phyloP scores from a whole-genome alignment of 2,797 vertebrate species.

The Pantherophis alleghaniensis region DNA sequence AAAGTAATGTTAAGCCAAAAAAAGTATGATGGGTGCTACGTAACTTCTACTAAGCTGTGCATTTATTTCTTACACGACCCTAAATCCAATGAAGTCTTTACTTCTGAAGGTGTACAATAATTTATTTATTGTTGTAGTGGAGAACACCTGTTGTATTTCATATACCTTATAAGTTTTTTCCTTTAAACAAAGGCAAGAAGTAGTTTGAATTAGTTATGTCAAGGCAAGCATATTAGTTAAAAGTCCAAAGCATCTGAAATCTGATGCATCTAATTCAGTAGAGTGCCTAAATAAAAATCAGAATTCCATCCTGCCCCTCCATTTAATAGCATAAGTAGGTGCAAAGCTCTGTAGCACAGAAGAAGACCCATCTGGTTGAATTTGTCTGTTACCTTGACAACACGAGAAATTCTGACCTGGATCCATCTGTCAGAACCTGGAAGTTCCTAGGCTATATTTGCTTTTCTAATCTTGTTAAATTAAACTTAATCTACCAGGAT shows the following conservation, averaged over 20 bases:
- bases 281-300: conserved; percentile 28
- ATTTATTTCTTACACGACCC: neutral
- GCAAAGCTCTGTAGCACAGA: neutral
- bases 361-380: conserved; percentile 18
- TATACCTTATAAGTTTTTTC: neutral
- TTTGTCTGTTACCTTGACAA: conserved; percentile 3
- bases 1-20: neutral
- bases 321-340: neutral
- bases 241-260: neutral
- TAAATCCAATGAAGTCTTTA: neutral
- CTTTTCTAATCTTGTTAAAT: conserved; percentile 50
- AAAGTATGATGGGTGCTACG: neutral
- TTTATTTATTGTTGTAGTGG: neutral
- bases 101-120: neutral
- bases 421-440: conserved; percentile 33
- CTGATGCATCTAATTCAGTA: neutral
- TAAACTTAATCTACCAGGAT: conserved; percentile 57
- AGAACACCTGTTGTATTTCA: neutral
- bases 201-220: neutral
- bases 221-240: neutral
- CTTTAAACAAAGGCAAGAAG: neutral
- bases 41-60: neutral
- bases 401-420: conserved; percentile 33
- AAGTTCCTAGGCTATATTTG: conserved; percentile 44
- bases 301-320: neutral